Conservation (phyloP, 2,797 vertebrate species). For the Mastacembelus armatus region DNA sequence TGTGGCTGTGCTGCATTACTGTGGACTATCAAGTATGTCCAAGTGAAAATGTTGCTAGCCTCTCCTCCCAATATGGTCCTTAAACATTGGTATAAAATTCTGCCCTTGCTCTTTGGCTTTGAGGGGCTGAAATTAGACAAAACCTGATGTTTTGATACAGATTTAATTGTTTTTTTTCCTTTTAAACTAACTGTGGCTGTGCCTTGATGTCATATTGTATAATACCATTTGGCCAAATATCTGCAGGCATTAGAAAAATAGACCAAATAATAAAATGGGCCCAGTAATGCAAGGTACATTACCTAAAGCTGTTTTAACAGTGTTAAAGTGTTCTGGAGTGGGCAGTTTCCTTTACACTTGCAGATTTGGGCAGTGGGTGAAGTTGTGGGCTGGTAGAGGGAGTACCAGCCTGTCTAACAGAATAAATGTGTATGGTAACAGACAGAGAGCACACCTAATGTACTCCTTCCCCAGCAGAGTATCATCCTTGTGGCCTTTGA, state of each 20-base stretch:
- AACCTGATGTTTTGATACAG: conserved; percentile 29
- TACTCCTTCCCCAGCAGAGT: conserved; percentile 63
- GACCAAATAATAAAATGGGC: conserved; percentile 69
- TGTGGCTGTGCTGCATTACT: conserved; percentile 29
- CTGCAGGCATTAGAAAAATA: conserved; percentile 63
- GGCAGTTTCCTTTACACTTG: conserved; percentile 54
- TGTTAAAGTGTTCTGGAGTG: conserved; percentile 61
- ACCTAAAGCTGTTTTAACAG: conserved; percentile 56
- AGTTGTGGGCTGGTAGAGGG: conserved; percentile 58
- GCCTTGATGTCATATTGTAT: conserved; percentile 27
- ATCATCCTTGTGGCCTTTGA: conserved; percentile 62
- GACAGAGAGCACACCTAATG: conserved; percentile 59
- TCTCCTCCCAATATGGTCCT: conserved; percentile 44
- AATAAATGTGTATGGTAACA: conserved; percentile 65
- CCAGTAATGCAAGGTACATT: conserved; percentile 67
- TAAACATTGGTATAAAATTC: conserved; percentile 63
- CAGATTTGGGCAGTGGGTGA: conserved; percentile 72
- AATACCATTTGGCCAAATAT: conserved; percentile 67
- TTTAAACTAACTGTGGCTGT: conserved; percentile 56
- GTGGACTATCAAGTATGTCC: conserved; percentile 31
- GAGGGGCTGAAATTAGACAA: conserved; percentile 57
- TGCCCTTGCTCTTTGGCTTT: conserved; percentile 68
- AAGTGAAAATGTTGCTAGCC: conserved; percentile 23
- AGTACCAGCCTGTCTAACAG: conserved; percentile 64
- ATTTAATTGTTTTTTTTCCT: conserved; percentile 23